Evolutionary conservation across 2,797 vertebrate species (phyloP).

Genomic region (Hemibagrus guttatus): DNA sequence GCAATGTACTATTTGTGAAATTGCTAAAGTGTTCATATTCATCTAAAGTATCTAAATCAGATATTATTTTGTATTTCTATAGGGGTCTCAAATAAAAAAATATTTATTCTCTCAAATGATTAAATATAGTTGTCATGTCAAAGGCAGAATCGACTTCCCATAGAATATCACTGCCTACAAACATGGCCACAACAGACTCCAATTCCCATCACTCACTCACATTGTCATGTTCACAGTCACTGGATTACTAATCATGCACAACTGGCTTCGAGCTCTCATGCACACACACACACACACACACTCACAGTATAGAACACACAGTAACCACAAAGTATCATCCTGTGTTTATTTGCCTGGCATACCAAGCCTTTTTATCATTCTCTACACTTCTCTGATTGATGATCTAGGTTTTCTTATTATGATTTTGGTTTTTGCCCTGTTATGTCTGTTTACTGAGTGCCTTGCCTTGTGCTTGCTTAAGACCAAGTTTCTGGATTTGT

Average conservation of each 20-base stretch:
- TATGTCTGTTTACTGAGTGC: not conserved
- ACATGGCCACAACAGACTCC: not conserved
- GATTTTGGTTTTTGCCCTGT: not conserved
- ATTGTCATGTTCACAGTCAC: not conserved
- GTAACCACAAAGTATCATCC: not conserved
- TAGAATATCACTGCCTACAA: not conserved
- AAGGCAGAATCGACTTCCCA: not conserved
- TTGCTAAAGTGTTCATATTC: too few relatives aligned
- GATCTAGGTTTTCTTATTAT: not conserved
- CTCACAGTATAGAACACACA: not conserved
- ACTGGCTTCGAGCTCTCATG: not conserved
- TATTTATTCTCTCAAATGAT: not conserved
- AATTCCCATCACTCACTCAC: not conserved
- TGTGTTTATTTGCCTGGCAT: not conserved
- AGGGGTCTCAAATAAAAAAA: not conserved
- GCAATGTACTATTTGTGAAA: not conserved
- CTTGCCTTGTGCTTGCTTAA: not conserved
- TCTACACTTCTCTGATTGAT: not conserved
- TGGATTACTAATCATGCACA: not conserved
- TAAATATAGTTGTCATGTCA: conserved; percentile 1
- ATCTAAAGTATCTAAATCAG: not conserved
- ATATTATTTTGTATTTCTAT: conserved; percentile 18
- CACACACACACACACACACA: not conserved
- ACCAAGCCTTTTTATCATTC: not conserved
- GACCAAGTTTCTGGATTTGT: not conserved